phyloP scores from a whole-genome alignment of 2,113 vertebrate genomes.

The Syngnathus scovelli region DNA sequence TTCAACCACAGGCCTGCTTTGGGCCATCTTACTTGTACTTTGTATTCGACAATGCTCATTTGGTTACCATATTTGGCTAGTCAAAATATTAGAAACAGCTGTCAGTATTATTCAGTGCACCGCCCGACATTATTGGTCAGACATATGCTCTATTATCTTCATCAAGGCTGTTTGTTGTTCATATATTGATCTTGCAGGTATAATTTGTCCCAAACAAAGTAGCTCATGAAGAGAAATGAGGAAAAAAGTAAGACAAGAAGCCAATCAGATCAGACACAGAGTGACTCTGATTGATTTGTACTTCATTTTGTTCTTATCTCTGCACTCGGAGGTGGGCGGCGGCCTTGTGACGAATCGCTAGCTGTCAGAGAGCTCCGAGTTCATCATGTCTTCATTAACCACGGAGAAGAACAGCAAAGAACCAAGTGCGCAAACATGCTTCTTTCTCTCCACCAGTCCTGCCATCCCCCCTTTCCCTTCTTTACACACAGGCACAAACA shows the following conservation, averaged over 20 bases:
- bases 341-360: constrained; percentile 1
- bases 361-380: constrained; percentile 9
- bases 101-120: background rate
- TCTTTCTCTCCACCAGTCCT: constrained; percentile 8
- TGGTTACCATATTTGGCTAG: background rate
- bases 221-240: background rate
- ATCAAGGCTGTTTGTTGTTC: background rate
- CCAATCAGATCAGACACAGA: background rate
- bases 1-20: background rate
- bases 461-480: constrained; percentile 25
- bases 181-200: background rate
- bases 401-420: constrained; percentile 36
- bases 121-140: background rate
- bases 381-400: constrained; percentile 30
- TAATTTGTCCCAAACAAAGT: background rate
- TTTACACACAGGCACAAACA: constrained; percentile 38
- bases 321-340: constrained; percentile 5
- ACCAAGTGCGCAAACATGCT: constrained; percentile 36
- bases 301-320: background rate
- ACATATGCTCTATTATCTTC: background rate
- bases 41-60: background rate
- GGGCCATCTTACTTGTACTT: background rate
- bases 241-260: background rate
- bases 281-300: background rate
- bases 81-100: no score